Percentiles rank a stretch among this genome's conserved stretches.
Conservation (phyloP, 2,888 invertebrate genomes). For the Torymus auratus region DNA sequence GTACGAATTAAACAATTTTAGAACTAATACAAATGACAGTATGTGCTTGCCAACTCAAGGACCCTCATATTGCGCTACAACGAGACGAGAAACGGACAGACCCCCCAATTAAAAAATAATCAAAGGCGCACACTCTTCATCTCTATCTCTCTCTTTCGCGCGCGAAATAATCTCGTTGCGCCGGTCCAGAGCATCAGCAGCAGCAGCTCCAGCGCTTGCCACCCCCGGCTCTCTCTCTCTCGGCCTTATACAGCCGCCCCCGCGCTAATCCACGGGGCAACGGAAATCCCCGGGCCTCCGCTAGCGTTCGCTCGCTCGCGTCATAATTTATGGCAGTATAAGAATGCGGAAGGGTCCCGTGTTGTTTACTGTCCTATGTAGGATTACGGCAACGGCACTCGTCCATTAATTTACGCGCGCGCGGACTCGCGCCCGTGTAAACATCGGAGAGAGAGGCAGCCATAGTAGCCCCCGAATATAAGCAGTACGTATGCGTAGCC, state of each 20-base stretch:
- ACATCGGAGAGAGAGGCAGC: conserved; percentile 22
- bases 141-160: neutral
- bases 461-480: conserved; percentile 36
- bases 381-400: conserved; percentile 62
- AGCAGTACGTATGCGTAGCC: conserved; percentile 52
- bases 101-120: conserved; percentile 16
- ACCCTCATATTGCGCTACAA: neutral
- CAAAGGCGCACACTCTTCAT: conserved; percentile 8
- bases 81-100: neutral
- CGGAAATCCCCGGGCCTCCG: conserved; percentile 44
- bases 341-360: conserved; percentile 73
- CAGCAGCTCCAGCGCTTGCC: too few relatives aligned
- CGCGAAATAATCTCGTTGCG: conserved; percentile 45
- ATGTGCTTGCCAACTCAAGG: too few relatives aligned
- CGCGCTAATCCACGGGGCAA: conserved; percentile 48
- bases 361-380: conserved; percentile 71
- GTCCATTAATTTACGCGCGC: conserved; percentile 67
- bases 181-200: neutral
- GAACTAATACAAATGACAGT: too few relatives aligned
- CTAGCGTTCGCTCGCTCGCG: conserved; percentile 58
- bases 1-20: too few relatives aligned
- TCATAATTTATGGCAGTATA: conserved; percentile 74
- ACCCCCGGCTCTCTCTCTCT: neutral
- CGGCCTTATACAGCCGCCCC: conserved; percentile 3
- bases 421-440: conserved; percentile 54